Evolutionary conservation across 2,797 vertebrate species (phyloP), one percentile per base, ranked within the genome.

Genomic region (Amazona finschi): DNA sequence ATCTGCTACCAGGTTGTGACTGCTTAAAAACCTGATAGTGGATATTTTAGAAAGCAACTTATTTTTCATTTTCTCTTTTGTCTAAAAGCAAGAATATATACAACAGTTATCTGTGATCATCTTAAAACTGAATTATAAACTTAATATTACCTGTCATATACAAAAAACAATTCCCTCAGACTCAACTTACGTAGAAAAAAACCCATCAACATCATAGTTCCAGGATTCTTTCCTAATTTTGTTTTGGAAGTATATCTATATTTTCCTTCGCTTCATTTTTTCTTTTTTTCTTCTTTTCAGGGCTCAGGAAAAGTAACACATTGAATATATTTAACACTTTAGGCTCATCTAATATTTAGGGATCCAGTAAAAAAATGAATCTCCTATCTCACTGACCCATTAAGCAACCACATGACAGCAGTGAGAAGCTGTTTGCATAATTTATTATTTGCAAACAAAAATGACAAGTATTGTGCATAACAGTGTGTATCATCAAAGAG

Each of bases 391-490:
- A 85, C 53, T 88, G 88, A 74, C 84, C 95, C 24, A 69, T 93
- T 84, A 94, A 97, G 78, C 72, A 96, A 67, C 33, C 50, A 62
- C 39, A 64, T 65, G 90, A 88, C 76, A 66, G 15, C 95, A 96
- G 88, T 84, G 90, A 96, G 84, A 89, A 94, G 82, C 62, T 91
- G 44, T 82, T 76, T 97, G 91, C 97, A 98, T 97, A 97, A 97
- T 97, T 97, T 96, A 97, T 97, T n/a, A 89, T 96, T 96, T 96
- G 86, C 79, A 96, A 97, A 96, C 85, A 97, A 96, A 97, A 95
- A 90, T 95, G 90, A 95, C 74, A 97, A 78, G 16, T 71, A 89
- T 75, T 93, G 9, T 92, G 77, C 72, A 84, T 94, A 94, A 96
- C 88, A 95, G 78, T 77, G 39, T 27, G 15, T 38, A 93, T 95